Evolutionary conservation across 2,797 vertebrate genomes (phyloP), one percentile per base, ranked within the genome.

Genomic region (Lates japonicus): DNA sequence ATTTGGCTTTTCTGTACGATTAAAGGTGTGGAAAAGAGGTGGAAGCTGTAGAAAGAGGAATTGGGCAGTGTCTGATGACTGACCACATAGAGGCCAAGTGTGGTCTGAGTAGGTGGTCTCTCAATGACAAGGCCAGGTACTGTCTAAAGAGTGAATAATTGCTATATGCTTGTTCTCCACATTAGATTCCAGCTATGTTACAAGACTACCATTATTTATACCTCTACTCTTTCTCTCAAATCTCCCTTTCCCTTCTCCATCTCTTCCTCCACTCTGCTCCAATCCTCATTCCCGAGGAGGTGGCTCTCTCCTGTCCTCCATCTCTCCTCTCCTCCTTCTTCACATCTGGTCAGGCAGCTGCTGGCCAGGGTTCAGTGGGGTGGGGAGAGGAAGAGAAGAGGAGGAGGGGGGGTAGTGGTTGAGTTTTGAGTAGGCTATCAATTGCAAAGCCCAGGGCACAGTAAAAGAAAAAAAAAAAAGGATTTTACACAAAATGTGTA

Each of bases 261-360:
- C 83, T 75, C 52, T 84, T 84, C 70, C 55, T 81, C 80, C 69
- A 19, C 95, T 97, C 95, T 95, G 95, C 96, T 98, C 97, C 96
- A 96, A 94, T 96, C 84, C 76, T 96, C 95, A 94, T 97, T 97
- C 97, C 97, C 97, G 96, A 96, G 96, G 96, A 97, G 97, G 96
- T 96, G 97, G 94, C 94, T n/a, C 95, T 95, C 93, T 93, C 93
- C 88, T 89, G 83, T 95, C 93, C 87, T 93, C 89, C 83, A 86
- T 92, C 89, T 88, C 90, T 87, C 83, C 73, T 87, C 91, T 90
- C 66, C 86, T 91, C 85, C 80, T 89, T 88, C 78, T 92, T 88
- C 97, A 96, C 95, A 98, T 98, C 97, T 98, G 98, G 97, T 95
- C 96, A 98, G 97, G 97, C 97, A 99, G 97, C 98, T 99, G 97